A percentile compares a stretch with the other conserved stretches of the same genome.
Conservation (phyloP, 2,797 vertebrate genomes). For the Ptychadena robeensis region DNA sequence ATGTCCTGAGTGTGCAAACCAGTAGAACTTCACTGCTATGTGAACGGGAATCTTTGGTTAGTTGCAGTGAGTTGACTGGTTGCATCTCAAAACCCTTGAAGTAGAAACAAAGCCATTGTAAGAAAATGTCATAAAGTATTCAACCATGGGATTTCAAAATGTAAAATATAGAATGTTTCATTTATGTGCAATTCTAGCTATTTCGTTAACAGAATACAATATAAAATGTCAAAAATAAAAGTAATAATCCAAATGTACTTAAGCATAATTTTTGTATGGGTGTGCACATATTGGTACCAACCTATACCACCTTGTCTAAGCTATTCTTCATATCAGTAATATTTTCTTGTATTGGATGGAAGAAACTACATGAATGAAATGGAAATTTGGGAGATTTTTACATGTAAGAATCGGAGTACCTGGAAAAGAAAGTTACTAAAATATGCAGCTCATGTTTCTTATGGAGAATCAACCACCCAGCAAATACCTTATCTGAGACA, state of each 20-base stretch:
- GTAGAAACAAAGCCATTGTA: slow-evolving; percentile 31
- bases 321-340: neutral
- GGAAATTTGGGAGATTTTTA: neutral
- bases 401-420: neutral
- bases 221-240: neutral
- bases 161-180: slow-evolving; percentile 2
- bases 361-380: neutral
- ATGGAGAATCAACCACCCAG: neutral
- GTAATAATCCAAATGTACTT: neutral
- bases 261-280: neutral
- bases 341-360: neutral
- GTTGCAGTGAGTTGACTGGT: slow-evolving; percentile 75
- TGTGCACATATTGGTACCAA: neutral
- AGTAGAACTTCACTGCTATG: slow-evolving; percentile 77
- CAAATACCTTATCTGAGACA: neutral
- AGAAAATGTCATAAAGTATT: slow-evolving; percentile 5
- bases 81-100: slow-evolving; percentile 69
- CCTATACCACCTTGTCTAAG: too few relatives aligned
- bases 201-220: slow-evolving; percentile 31
- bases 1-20: slow-evolving; percentile 74
- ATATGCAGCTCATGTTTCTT: neutral
- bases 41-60: slow-evolving; percentile 82
- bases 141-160: neutral
- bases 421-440: neutral
- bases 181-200: slow-evolving; percentile 33